Conservation (phyloP, 1,140 invertebrate species). For the Hypsibius dujardini region DNA sequence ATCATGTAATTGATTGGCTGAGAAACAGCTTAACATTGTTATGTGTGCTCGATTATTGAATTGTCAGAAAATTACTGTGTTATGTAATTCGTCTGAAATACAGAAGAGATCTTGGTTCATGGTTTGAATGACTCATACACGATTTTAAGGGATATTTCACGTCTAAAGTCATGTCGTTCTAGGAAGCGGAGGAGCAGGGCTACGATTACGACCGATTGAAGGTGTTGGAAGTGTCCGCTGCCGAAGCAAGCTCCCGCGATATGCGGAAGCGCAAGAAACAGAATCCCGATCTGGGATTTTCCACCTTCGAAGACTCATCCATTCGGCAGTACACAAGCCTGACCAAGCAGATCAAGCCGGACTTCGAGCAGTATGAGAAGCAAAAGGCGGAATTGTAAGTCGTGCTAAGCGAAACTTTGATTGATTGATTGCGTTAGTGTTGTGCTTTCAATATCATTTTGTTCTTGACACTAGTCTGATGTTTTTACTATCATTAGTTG, state of each 20-base stretch:
- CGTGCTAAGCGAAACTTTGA: too few species aligned
- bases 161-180: too few species aligned
- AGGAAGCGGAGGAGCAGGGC: constrained; percentile 44
- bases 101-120: too few species aligned
- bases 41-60: too few species aligned
- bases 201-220: constrained; percentile 79
- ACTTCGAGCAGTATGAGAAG: constrained; percentile 69
- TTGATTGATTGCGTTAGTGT: too few species aligned
- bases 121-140: too few species aligned
- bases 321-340: constrained; percentile 68
- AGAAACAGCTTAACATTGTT: too few species aligned
- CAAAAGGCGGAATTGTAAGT: constrained; percentile 59
- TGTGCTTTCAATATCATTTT: background rate
- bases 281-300: constrained; percentile 79
- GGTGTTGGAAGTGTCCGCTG: constrained; percentile 67
- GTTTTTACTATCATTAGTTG: background rate
- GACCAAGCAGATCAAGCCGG: constrained; percentile 68
- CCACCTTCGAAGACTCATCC: constrained; percentile 67
- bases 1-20: too few species aligned
- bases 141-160: constrained; percentile 6
- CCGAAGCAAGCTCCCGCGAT: constrained; percentile 68
- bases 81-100: too few species aligned
- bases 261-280: constrained; percentile 63
- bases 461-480: constrained; percentile 18
- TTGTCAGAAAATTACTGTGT: too few species aligned